A percentile compares a stretch with the other conserved stretches of the same genome.
These are phyloP conservation scores for Leuctra nigra DNA, from an alignment of 2,888 invertebrate species.

Conservation along the genomic window DNA sequence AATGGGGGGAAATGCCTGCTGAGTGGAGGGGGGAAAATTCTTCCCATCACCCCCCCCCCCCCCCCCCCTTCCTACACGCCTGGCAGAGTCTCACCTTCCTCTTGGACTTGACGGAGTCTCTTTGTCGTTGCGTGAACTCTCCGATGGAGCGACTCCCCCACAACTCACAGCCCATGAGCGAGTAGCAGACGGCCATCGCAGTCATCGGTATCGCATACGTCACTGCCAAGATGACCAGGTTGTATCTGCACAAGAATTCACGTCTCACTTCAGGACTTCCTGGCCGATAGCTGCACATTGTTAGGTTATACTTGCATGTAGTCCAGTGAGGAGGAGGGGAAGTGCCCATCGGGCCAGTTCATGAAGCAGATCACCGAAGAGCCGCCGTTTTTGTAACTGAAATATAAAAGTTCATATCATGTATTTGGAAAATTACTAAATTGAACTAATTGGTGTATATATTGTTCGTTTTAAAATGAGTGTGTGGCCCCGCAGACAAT, in stretches of 20 bases:
- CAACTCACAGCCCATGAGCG: slow-evolving; percentile 44
- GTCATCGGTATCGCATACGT: slow-evolving; percentile 48
- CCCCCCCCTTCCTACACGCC: no score
- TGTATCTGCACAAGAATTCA: slow-evolving; percentile 33
- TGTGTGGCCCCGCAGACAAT: no score
- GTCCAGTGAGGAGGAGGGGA: slow-evolving; percentile 50
- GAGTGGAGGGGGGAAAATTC: no score
- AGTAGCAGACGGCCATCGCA: slow-evolving; percentile 46
- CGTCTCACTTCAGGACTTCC: neutral
- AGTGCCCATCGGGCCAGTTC: slow-evolving; percentile 56
- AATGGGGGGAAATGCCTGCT: no score
- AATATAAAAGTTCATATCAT: slow-evolving; percentile 9
- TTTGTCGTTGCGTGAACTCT: slow-evolving; percentile 45
- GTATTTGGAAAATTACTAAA: neutral
- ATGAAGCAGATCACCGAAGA: slow-evolving; percentile 51
- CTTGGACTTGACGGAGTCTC: slow-evolving; percentile 44
- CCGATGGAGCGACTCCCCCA: slow-evolving; percentile 49
- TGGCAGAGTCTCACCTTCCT: slow-evolving; percentile 42
- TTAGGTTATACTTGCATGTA: slow-evolving; percentile 47
- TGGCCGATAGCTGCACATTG: neutral
- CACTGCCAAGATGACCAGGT: slow-evolving; percentile 43
- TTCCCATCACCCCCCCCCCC: no score
- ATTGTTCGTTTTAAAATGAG: no score
- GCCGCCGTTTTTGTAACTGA: slow-evolving; percentile 38
- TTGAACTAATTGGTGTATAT: neutral